Base-by-base conservation (phyloP, 2,113 vertebrate species). In the Nyctibius bracteatus region DNA sequence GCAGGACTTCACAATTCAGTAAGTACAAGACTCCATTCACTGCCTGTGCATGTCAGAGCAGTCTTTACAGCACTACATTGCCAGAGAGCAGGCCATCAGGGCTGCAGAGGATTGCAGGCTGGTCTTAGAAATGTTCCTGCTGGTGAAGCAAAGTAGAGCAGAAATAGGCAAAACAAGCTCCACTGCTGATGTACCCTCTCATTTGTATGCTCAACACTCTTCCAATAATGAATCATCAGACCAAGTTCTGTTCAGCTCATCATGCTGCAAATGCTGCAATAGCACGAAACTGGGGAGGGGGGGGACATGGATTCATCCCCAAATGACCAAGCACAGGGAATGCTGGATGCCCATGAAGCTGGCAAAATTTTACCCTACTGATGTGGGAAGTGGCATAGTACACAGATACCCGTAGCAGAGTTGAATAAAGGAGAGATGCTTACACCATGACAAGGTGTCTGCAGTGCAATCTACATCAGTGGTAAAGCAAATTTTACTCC, bases 221-320 rank as follows among this genome's bases (percentile, higher is more conserved):
- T 41, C 61, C 92, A 91, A 58, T 91, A 92, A 92, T 96, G 95
- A 97, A 94, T 96, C 92, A 96, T 92, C 95, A 96, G 49, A 61
- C 70, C 62, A 91, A 87, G 54, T 93, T 97, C 71, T 89, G 57
- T 73, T 94, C 91, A 79, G 59, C 81, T 96, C 44, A 65, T 92
- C 81, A 39, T 70, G 80, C 65, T 94, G 47, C 68, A 89, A 94
- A 84, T 52, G 37, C 88, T 93, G 88, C 92, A 95, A 75, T 68
- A 94, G 61, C 73, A 81, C 33, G 46, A 75, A 61, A 65, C 22
- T 37, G 15, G 11, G 6, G 27, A 14, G 39, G 17, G 6, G 27
- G 16, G 39, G 17, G 8, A 70, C 24, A 44, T 1, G 9, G 57
- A 63, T 71, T 81, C n/a, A 37, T 35, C 25, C 72, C 52, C 57